Base-by-base conservation (phyloP, 2,888 invertebrate species). In the Eupsilia transversa region DNA sequence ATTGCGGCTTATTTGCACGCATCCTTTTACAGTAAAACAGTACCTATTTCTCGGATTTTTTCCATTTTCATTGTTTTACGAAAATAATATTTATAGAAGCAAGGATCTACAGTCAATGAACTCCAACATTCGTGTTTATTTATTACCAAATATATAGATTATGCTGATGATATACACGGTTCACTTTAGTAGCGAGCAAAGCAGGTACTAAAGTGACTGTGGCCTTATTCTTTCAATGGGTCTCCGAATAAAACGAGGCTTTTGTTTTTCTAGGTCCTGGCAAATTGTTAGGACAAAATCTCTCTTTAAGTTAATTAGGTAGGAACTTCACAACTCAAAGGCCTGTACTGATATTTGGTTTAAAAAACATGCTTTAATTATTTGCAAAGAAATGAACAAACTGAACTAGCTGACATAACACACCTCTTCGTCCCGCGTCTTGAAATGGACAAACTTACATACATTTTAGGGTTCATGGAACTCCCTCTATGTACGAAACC, bases 251-350 rank as follows among this genome's bases (percentile, higher is more conserved):
- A 73, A 79, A 73, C 64, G 54, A 60, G 59, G 33, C 38, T 43
- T 68, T 64, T 79, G 52, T 79, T 73, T 54, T 61, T 56, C 69
- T 69, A 63, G 49, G 38, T 33, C 52, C 73, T 59, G 38, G 63
- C 23, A 78, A 78, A 77, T 65, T 77, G 54, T 72, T 78, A 33
- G 41, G 14, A 56, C 23, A 33, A 60, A 80, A 80, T 64, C 70
- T 63, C 61, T 71, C 30, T 35, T 76, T 38, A 76, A 60, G 64
- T 60, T 71, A 72, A 77, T 77, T 76, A 68, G 54, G 68, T 61
- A 57, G 30, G 23, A 61, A 66, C 46, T 64, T 59, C 57, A 30
- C 33, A 41, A 66, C 65, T 57, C 14, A 60, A 80, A 71, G 17
- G 35, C 23, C 1, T 33, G 17, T 33, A 33, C 23, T 23, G 23